Evolutionary conservation across 2,113 vertebrate genomes (phyloP), one percentile per base, ranked within the genome.

Genomic region (Brachirus orientalis): DNA sequence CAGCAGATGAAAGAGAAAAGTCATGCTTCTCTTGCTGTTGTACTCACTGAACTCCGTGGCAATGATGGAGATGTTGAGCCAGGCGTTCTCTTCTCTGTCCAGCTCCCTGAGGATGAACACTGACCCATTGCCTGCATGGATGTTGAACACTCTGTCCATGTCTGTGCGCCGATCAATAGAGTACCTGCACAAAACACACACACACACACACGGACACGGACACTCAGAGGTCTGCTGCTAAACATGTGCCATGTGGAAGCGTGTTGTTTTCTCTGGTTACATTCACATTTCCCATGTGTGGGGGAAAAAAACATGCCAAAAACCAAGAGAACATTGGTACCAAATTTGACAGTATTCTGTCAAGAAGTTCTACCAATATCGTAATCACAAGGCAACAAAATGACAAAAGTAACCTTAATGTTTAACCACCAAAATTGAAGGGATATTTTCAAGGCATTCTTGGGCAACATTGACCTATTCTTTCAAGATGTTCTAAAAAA

Each of bases 41-140:
- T 18, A 95, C 96, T 98, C 90, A 98, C 96, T 95, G 85, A 95
- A 95, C 91, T 99, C 96, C 0, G 95, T 94, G 73, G 97, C 96
- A 84, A 95, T 94, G 91, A 98, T 91, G 11, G 95, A 96, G 77
- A 99, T 95, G 90, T 99, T 99, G 91, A 98, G 96, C 97, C 97
- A 99, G 57, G 95, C 85, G 76, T 94, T 46, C 14, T 95, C 93
- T 89, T 99, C 97, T 45, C 97, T 90, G 92, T 99, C 97, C 73
- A 99, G 94, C 63, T 93, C 87, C 88, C 95, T 93, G n/a, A 95
- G 94, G 76, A 95, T 93, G 88, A 95, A 97, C 88, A 99, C 90
- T 0, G 96, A 98, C 68, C 97, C 97, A 12, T 98, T 99, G 75
- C 92, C 95, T 50, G 96, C 93, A 83, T 98, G 94, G 72, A 98